phyloP scores from a whole-genome alignment of 2,888 invertebrate species.

The Phrixothrix hirtus region DNA sequence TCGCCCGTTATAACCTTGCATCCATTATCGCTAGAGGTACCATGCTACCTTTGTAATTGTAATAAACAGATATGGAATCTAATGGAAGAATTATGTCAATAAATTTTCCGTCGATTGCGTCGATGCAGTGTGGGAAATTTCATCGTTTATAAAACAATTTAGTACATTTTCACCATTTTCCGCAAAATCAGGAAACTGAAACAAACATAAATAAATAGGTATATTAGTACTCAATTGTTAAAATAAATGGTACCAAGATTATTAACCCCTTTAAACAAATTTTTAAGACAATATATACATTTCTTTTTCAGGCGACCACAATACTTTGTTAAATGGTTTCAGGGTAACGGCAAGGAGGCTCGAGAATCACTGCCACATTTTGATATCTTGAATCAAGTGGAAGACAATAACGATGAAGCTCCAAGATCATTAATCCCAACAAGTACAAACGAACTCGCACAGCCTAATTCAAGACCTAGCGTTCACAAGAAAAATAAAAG shows the following conservation, averaged over 20 bases:
- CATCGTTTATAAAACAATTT: slow-evolving; percentile 29
- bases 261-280: no score
- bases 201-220: no score
- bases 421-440: neutral
- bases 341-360: neutral
- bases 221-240: no score
- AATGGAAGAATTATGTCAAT: neutral
- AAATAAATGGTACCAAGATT: no score
- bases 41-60: neutral
- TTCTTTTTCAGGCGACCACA: neutral
- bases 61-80: neutral
- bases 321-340: neutral
- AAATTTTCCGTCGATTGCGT: slow-evolving; percentile 30
- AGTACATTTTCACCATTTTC: slow-evolving; percentile 30
- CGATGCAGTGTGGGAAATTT: slow-evolving; percentile 35
- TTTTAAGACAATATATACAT: no score
- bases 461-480: no score
- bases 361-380: slow-evolving; percentile 3
- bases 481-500: no score
- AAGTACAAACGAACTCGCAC: no score
- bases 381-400: slow-evolving; percentile 1
- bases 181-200: no score
- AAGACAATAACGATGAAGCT: neutral
- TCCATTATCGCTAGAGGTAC: slow-evolving; percentile 1
- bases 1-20: no score